Percentiles rank a stretch among this genome's conserved stretches.
These are phyloP conservation scores for Leiothrix lutea DNA, from an alignment of 2,113 vertebrate genomes.

Conservation along the genomic window DNA sequence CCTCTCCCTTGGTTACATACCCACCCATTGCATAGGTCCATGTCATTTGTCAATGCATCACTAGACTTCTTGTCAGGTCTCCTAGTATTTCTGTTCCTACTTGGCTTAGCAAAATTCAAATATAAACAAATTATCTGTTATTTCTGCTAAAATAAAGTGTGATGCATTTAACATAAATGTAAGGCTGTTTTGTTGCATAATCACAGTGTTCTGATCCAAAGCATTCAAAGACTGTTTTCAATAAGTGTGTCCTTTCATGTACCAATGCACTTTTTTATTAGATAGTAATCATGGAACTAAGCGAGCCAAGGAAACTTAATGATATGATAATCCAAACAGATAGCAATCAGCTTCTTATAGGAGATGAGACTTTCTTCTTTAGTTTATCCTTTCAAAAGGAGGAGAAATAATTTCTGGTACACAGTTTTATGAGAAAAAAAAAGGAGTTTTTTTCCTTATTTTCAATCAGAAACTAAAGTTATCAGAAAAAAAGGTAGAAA, in stretches of 20 bases:
- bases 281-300: neutral
- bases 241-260: neutral
- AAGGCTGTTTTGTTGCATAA: neutral
- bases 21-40: neutral
- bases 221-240: neutral
- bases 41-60: neutral
- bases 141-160: neutral
- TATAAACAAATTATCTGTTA: neutral
- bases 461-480: neutral
- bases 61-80: neutral
- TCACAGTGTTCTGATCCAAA: neutral
- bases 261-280: neutral
- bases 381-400: neutral
- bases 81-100: neutral
- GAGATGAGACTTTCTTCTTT: neutral
- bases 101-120: neutral
- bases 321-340: neutral
- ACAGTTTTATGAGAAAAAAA: fast-evolving
- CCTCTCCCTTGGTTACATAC: neutral
- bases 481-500: neutral
- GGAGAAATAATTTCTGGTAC: neutral
- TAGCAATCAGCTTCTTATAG: neutral
- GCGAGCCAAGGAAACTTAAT: neutral
- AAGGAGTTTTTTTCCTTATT: neutral
- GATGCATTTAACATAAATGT: neutral